Base-by-base conservation (phyloP, 2,797 vertebrate genomes). In the Phylloscopus collybita region DNA sequence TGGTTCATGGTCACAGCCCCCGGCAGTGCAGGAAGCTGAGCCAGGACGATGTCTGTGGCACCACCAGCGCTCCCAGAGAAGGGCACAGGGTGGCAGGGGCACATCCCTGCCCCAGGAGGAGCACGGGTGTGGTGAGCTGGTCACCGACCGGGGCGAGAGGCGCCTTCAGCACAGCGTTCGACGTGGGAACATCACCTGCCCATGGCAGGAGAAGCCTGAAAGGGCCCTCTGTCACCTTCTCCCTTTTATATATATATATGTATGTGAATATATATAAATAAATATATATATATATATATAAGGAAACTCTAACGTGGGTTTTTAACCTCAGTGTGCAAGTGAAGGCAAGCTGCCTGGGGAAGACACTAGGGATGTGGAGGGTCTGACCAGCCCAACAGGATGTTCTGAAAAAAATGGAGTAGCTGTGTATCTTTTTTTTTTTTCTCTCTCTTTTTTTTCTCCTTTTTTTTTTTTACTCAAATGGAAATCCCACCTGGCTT, bases 231-330 rank as follows among this genome's bases (percentile, higher is more conserved):
- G 69, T 69, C 90, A 95, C 76, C 93, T 96, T 90, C 88, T 94
- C 96, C 92, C 93, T 97, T 64, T 65, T 86, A 60, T 93, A 89
- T 89, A 96, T 86, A 61, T 40, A 85, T 92, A 90, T 92, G 94
- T 69, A 88, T 82, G 95, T 91, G 67, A 67, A 96, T 76, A 92
- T 76, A 92, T 84, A 93, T 91, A 94, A 40, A 40, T 94, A 96
- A 89, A 95, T 90, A 95, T 50, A 94, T 96, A 97, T 34, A 89
- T 94, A 94, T 96, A 94, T 94, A 94, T 96, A 94, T 93, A 78
- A 92, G 95, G 93, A 95, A 94, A 96, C 75, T 38, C 76, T 88
- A 82, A 84, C 6, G 57, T 92, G 90, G 82, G 83, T 91, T 97
- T 95, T 89, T 92, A 96, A 97, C 84, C 91, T 92, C 94, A 61